Conservation (phyloP, 2,888 invertebrate species). For the Epirrita christyi region DNA sequence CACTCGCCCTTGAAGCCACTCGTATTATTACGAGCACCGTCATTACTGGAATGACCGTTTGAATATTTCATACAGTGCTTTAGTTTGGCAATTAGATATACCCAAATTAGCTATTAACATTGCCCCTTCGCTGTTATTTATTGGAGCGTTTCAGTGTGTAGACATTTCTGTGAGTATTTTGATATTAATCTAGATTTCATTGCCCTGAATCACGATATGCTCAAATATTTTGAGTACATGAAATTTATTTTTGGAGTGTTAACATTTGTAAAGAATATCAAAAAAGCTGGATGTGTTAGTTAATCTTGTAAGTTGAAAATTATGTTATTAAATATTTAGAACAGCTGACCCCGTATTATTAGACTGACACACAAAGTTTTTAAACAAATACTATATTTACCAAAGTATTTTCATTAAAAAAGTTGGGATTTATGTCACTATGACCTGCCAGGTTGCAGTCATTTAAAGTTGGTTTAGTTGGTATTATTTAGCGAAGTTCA, state of each 20-base stretch:
- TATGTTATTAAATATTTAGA: not conserved
- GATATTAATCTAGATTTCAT: constrained; percentile 42
- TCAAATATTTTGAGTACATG: constrained; percentile 23
- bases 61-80: constrained; percentile 41
- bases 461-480: constrained; percentile 21
- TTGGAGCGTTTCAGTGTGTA: constrained; percentile 30
- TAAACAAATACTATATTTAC: not conserved
- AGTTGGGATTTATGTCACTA: not conserved
- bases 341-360: constrained; percentile 1
- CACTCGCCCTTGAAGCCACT: constrained; percentile 19
- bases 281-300: not conserved
- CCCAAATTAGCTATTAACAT: constrained; percentile 39
- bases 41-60: constrained; percentile 36
- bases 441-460: constrained; percentile 7
- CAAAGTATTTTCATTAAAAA: not conserved
- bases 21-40: constrained; percentile 23
- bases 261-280: not conserved
- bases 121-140: constrained; percentile 38
- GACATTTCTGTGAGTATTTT: constrained; percentile 39
- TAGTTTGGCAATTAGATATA: constrained; percentile 43
- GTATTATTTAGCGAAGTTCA: constrained; percentile 18
- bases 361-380: not conserved
- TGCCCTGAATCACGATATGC: constrained; percentile 35
- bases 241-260: constrained; percentile 16
- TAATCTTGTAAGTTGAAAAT: not conserved